phyloP scores from a whole-genome alignment of 2,113 vertebrate genomes.

The Mustelus asterias region DNA sequence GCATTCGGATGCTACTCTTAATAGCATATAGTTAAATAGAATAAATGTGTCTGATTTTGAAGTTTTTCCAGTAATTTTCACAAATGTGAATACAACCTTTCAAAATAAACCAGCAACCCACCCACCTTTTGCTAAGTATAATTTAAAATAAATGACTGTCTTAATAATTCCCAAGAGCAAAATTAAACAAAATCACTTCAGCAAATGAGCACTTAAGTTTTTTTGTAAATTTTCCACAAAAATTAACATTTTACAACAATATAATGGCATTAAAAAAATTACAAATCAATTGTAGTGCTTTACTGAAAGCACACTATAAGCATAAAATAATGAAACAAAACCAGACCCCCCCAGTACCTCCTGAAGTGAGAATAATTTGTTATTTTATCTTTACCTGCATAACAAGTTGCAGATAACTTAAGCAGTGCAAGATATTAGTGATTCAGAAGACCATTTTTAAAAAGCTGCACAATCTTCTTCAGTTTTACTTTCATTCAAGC shows the following conservation, averaged over 20 bases:
- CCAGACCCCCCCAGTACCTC: slow-evolving; percentile 39
- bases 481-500: slow-evolving; percentile 43
- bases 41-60: slow-evolving; percentile 25
- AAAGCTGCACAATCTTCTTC: slow-evolving; percentile 44
- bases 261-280: slow-evolving; percentile 44
- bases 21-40: slow-evolving; percentile 32
- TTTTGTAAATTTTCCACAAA: slow-evolving; percentile 45
- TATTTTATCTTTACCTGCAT: slow-evolving; percentile 41
- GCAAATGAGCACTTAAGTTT: slow-evolving; percentile 48
- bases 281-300: slow-evolving; percentile 44
- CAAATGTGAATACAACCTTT: slow-evolving; percentile 30
- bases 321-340: slow-evolving; percentile 43
- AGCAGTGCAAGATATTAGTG: slow-evolving; percentile 41
- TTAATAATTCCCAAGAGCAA: slow-evolving; percentile 45
- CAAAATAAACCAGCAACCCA: slow-evolving; percentile 29
- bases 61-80: slow-evolving; percentile 31
- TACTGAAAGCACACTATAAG: slow-evolving; percentile 43
- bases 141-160: slow-evolving; percentile 46
- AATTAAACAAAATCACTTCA: slow-evolving; percentile 38
- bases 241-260: slow-evolving; percentile 49
- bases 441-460: slow-evolving; percentile 45
- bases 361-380: slow-evolving; percentile 43
- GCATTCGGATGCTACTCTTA: slow-evolving; percentile 5
- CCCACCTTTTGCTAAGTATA: slow-evolving; percentile 33
- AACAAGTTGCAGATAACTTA: slow-evolving; percentile 44